Percentiles rank a stretch among this genome's conserved stretches.
Evolutionary conservation across 2,113 vertebrate genomes (phyloP).

Genomic region (Ceuthmochares aereus): DNA sequence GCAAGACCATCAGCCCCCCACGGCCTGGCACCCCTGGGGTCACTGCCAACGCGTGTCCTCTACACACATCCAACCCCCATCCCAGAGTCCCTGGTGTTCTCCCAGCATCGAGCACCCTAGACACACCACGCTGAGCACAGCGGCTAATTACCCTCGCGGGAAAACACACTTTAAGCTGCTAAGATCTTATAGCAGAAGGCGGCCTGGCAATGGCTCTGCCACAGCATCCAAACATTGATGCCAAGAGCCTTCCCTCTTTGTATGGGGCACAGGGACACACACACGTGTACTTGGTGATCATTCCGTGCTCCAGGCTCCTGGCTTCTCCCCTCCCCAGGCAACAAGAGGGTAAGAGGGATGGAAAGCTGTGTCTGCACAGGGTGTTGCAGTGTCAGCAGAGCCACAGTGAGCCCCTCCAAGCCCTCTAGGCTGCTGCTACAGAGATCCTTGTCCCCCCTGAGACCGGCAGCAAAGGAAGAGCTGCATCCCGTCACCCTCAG

Average conservation of each 20-base stretch:
- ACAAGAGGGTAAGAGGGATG: neutral
- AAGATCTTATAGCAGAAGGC: neutral
- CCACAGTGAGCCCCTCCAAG: rapidly evolving
- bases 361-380: rapidly evolving
- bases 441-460: rapidly evolving
- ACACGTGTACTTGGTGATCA: rapidly evolving
- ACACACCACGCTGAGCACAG: neutral
- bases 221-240: neutral
- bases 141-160: neutral
- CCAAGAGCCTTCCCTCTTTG: neutral
- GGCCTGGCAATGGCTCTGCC: neutral
- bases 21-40: neutral
- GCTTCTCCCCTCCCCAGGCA: neutral
- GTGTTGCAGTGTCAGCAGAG: neutral
- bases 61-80: rapidly evolving
- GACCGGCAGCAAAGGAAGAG: neutral
- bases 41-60: neutral
- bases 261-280: no score
- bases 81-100: rapidly evolving
- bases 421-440: neutral
- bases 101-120: neutral
- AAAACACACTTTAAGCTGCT: neutral
- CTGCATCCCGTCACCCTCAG: rapidly evolving
- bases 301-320: neutral
- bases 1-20: neutral